These are phyloP conservation scores for Leptogaster cylindrica DNA, from an alignment of 2,888 invertebrate species.

Conservation along the genomic window DNA sequence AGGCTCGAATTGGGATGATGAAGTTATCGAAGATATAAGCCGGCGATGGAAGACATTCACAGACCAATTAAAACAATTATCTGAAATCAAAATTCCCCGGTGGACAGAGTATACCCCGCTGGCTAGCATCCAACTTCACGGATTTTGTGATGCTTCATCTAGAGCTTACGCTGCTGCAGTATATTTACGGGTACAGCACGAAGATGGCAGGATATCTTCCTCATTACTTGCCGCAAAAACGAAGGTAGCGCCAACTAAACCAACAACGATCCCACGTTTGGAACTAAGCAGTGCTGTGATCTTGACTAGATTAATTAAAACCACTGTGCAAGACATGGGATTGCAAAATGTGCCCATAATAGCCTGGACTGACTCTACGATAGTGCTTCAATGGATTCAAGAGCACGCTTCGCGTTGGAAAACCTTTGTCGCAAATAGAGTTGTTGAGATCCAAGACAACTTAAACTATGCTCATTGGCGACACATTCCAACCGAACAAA, in stretches of 20 bases:
- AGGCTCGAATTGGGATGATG: neutral
- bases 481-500: neutral
- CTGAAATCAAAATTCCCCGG: neutral
- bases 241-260: no score
- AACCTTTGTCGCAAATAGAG: neutral
- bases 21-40: neutral
- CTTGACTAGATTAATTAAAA: neutral
- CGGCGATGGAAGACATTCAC: neutral
- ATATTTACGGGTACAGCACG: neutral
- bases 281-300: conserved; percentile 45
- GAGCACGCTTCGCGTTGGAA: no score
- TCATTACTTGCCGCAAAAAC: neutral
- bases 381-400: neutral
- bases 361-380: no score
- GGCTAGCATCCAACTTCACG: neutral
- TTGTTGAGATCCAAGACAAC: no score
- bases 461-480: no score
- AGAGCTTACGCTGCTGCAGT: conserved; percentile 5
- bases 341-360: no score
- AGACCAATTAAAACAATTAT: neutral
- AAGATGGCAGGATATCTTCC: neutral
- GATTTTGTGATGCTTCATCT: conserved; percentile 15
- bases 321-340: no score
- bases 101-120: neutral
- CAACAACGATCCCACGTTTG: conserved; percentile 49